Evolutionary conservation across 1,140 invertebrate species (phyloP).

Genomic region (Helicoverpa zea): DNA sequence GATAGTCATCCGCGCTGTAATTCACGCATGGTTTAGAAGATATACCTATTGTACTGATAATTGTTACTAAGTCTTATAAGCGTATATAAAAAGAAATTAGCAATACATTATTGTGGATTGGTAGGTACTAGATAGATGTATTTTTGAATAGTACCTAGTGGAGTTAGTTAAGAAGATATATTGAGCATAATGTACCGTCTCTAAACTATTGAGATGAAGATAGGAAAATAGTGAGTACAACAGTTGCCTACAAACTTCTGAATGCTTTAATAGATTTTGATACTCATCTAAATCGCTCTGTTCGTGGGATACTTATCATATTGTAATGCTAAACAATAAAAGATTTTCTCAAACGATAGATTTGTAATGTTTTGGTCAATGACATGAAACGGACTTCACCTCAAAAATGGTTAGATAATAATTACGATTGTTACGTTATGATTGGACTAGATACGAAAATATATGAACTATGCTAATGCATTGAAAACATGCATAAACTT

Average conservation of each 20-base stretch:
- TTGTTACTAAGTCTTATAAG: too few relatives aligned
- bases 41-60: too few relatives aligned
- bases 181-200: too few relatives aligned
- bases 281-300: slow-evolving; percentile 11
- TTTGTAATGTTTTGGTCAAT: slow-evolving; percentile 24
- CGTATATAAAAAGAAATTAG: too few relatives aligned
- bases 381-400: slow-evolving; percentile 21
- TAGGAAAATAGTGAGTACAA: too few relatives aligned
- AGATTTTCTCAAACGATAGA: slow-evolving; percentile 35
- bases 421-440: slow-evolving; percentile 29
- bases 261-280: slow-evolving; percentile 14
- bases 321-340: slow-evolving; percentile 12
- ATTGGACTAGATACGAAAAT: not conserved
- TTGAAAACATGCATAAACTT: not conserved
- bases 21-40: too few relatives aligned
- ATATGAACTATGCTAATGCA: not conserved
- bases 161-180: too few relatives aligned
- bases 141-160: too few relatives aligned
- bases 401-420: slow-evolving; percentile 31
- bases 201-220: too few relatives aligned
- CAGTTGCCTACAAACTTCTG: not conserved
- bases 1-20: too few relatives aligned
- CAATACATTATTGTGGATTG: too few relatives aligned
- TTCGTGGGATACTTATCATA: slow-evolving; percentile 5
- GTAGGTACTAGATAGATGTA: too few relatives aligned